phyloP scores from a whole-genome alignment of 2,888 invertebrate genomes.

The Dryocosmus kuriphilus region DNA sequence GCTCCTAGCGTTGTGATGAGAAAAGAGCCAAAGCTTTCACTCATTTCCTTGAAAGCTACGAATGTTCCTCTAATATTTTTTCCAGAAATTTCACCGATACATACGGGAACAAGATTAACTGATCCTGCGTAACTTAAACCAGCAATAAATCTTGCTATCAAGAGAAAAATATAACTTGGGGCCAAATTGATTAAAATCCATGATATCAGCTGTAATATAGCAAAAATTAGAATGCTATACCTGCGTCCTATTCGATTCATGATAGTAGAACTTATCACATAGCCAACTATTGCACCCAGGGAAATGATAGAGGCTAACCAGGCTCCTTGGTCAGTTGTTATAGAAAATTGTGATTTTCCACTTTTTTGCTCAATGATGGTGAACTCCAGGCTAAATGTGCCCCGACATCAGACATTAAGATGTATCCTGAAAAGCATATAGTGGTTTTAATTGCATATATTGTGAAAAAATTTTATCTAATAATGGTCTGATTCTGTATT shows the following conservation, averaged over 20 bases:
- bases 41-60: constrained; percentile 79
- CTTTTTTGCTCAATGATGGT: constrained; percentile 67
- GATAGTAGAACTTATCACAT: constrained; percentile 33
- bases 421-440: constrained; percentile 50
- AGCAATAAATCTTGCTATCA: constrained; percentile 76
- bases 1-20: constrained; percentile 75
- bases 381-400: constrained; percentile 72
- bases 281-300: background rate
- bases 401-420: too few relatives aligned
- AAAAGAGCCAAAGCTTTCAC: constrained; percentile 76
- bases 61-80: constrained; percentile 80
- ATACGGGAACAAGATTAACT: constrained; percentile 60
- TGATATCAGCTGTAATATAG: constrained; percentile 64
- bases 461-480: too few relatives aligned
- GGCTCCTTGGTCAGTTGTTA: constrained; percentile 53
- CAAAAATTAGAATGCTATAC: constrained; percentile 64
- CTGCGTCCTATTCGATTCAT: constrained; percentile 70
- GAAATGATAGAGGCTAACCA: background rate
- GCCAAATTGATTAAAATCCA: constrained; percentile 70
- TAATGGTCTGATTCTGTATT: too few relatives aligned
- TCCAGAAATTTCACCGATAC: constrained; percentile 81
- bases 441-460: too few relatives aligned
- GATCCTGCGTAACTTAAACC: constrained; percentile 76
- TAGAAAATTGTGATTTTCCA: constrained; percentile 60
- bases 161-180: constrained; percentile 65